phyloP scores from a whole-genome alignment of 2,113 vertebrate genomes.

The Oryctolagus cuniculus region mOryCun1.1 NC_091434.1:76472001-76472500 shows the following conservation, averaged over 20 bases:
- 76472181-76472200: not conserved
- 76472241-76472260: not conserved
- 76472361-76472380: not conserved
- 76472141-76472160: not conserved
- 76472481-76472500: not conserved
- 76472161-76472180: not conserved
- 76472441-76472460: not conserved
- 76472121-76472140: not conserved
- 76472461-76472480: not conserved
- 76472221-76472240: not conserved
- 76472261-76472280: not conserved
- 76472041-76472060: not conserved
- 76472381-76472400: not conserved
- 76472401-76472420: not conserved
- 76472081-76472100: not conserved
- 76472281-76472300: not conserved
- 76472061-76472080: not conserved
- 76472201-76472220: not conserved
- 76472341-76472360: not conserved
- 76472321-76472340: conserved; percentile 14
- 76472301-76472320: not conserved
- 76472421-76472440: not conserved
- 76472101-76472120: not conserved
- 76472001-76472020: not conserved
- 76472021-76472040: not conserved